These are phyloP conservation scores for Cephalotes varians DNA, from an alignment of 2,888 invertebrate genomes.

Conservation along the genomic window DNA sequence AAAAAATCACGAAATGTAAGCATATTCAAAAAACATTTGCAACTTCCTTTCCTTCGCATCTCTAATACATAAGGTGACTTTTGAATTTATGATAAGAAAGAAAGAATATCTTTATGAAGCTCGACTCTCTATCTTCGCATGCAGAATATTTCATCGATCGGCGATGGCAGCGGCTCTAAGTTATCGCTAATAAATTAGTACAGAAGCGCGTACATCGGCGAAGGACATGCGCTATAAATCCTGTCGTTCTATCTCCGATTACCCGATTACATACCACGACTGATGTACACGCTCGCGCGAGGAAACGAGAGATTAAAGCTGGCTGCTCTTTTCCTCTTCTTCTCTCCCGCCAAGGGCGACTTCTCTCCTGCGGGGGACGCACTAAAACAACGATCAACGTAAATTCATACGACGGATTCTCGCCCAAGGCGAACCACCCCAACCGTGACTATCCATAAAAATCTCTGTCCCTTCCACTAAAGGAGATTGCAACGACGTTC, in stretches of 20 bases:
- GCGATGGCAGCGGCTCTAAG: background rate
- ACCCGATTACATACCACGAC: slow-evolving; percentile 53
- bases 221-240: slow-evolving; percentile 29
- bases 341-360: slow-evolving; percentile 16
- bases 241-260: slow-evolving; percentile 38
- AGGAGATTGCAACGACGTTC: slow-evolving; percentile 71
- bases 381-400: slow-evolving; percentile 69
- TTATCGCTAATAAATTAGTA: slow-evolving; percentile 58
- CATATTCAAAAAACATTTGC: background rate
- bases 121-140: background rate
- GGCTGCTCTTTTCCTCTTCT: background rate
- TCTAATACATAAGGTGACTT: background rate
- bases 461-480: slow-evolving; percentile 71
- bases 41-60: background rate
- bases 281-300: slow-evolving; percentile 40
- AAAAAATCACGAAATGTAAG: slow-evolving; percentile 2
- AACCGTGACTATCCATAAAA: slow-evolving; percentile 67
- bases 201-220: slow-evolving; percentile 41
- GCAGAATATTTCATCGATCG: background rate
- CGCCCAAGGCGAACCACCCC: slow-evolving; percentile 51
- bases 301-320: slow-evolving; percentile 54
- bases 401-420: slow-evolving; percentile 65
- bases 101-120: background rate
- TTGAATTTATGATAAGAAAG: background rate
- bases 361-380: slow-evolving; percentile 1